phyloP scores from a whole-genome alignment of 2,888 invertebrate species.

The Nephrocerus scutellatus region DNA sequence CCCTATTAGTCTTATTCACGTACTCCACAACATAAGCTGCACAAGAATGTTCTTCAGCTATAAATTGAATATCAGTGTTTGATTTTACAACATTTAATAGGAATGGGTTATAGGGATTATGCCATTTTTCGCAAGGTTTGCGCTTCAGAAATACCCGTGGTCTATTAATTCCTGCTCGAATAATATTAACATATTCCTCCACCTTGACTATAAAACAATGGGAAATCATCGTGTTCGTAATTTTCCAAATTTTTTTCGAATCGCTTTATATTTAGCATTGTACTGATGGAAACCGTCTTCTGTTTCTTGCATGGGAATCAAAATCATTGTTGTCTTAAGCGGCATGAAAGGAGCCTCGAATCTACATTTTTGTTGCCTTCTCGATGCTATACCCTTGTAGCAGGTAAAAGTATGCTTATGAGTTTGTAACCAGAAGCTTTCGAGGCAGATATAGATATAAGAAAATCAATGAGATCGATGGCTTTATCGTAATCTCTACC shows the following conservation, averaged over 20 bases:
- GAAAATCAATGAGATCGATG: constrained; percentile 17
- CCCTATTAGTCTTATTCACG: too few relatives aligned
- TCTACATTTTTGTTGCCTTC: constrained; percentile 6
- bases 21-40: too few relatives aligned
- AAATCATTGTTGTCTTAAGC: constrained; percentile 3
- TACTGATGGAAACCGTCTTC: constrained; percentile 2
- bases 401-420: constrained; percentile 17
- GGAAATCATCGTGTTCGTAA: too few relatives aligned
- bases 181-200: constrained; percentile 25
- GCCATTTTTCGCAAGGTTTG: constrained; percentile 36
- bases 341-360: constrained; percentile 15
- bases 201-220: too few relatives aligned
- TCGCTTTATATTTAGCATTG: constrained; percentile 1
- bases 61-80: constrained; percentile 37
- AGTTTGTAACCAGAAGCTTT: constrained; percentile 8
- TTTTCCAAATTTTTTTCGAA: constrained; percentile 5
- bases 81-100: constrained; percentile 33
- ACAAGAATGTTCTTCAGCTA: constrained; percentile 41
- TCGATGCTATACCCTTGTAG: constrained; percentile 6
- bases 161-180: constrained; percentile 34
- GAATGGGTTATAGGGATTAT: constrained; percentile 43
- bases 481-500: constrained; percentile 21
- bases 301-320: constrained; percentile 7
- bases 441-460: constrained; percentile 21
- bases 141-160: constrained; percentile 38